phyloP scores from a whole-genome alignment of 2,113 vertebrate genomes.

The Eretmochelys imbricata region DNA sequence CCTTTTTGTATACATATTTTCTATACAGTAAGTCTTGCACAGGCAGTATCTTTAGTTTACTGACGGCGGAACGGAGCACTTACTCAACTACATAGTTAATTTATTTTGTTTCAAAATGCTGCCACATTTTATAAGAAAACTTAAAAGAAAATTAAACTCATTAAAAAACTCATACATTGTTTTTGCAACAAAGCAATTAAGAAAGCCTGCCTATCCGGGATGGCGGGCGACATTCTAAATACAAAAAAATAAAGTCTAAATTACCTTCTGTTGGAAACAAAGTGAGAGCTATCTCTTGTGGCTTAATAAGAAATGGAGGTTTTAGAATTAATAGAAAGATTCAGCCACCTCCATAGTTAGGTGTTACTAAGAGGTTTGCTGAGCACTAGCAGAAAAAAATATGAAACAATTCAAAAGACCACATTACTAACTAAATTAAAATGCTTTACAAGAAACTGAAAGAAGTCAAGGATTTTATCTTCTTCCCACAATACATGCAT shows the following conservation, averaged over 20 bases:
- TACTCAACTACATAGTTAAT: constrained; percentile 59
- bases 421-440: neutral
- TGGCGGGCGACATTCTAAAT: constrained; percentile 66
- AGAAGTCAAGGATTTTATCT: constrained; percentile 27
- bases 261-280: constrained; percentile 74
- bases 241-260: constrained; percentile 66
- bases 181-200: constrained; percentile 77
- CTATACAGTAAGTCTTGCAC: constrained; percentile 13
- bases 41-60: constrained; percentile 59
- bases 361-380: constrained; percentile 59
- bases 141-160: constrained; percentile 80
- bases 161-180: constrained; percentile 74
- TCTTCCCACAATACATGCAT: neutral
- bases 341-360: constrained; percentile 35
- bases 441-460: neutral
- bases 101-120: constrained; percentile 72
- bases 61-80: constrained; percentile 30
- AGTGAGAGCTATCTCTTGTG: constrained; percentile 64
- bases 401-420: constrained; percentile 51
- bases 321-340: constrained; percentile 70
- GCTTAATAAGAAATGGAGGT: constrained; percentile 70
- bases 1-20: constrained; percentile 9
- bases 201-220: constrained; percentile 61
- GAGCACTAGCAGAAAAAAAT: constrained; percentile 24
- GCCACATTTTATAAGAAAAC: constrained; percentile 67